phyloP scores from a whole-genome alignment of 2,113 vertebrate species.

The Hystrix brachyura region DNA sequence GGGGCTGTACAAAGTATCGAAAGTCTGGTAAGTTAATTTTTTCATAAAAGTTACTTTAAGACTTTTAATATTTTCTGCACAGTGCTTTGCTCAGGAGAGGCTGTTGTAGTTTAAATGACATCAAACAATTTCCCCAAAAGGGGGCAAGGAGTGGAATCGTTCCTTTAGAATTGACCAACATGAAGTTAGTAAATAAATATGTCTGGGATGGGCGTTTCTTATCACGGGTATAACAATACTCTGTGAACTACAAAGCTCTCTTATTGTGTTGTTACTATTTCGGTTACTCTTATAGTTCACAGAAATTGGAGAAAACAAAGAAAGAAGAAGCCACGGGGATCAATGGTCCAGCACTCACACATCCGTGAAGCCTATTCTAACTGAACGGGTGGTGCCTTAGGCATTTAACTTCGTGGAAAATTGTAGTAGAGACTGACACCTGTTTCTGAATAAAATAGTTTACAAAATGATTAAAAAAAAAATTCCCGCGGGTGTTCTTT shows the following conservation, averaged over 20 bases:
- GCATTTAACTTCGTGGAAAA: background rate
- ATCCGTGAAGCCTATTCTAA: background rate
- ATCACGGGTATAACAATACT: background rate
- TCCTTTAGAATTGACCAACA: background rate
- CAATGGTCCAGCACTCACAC: background rate
- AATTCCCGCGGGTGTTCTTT: background rate
- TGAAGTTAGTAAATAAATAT: background rate
- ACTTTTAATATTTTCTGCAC: background rate
- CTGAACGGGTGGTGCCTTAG: background rate
- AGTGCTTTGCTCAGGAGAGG: background rate
- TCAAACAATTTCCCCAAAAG: background rate
- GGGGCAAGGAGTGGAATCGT: background rate
- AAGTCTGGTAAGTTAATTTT: background rate
- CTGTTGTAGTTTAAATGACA: background rate
- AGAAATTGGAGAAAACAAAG: background rate
- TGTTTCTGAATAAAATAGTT: constrained; percentile 31
- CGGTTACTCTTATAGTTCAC: background rate
- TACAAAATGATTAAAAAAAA: background rate
- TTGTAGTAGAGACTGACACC: background rate
- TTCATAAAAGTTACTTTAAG: background rate
- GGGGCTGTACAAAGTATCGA: background rate
- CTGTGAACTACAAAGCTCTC: background rate
- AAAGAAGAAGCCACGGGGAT: background rate
- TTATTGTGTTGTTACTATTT: background rate
- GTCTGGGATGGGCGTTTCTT: too few relatives aligned